A percentile compares a stretch with the other conserved stretches of the same genome.
These are phyloP conservation scores for Thaleichthys pacificus DNA, from an alignment of 2,797 vertebrate species.

Conservation along the genomic window DNA sequence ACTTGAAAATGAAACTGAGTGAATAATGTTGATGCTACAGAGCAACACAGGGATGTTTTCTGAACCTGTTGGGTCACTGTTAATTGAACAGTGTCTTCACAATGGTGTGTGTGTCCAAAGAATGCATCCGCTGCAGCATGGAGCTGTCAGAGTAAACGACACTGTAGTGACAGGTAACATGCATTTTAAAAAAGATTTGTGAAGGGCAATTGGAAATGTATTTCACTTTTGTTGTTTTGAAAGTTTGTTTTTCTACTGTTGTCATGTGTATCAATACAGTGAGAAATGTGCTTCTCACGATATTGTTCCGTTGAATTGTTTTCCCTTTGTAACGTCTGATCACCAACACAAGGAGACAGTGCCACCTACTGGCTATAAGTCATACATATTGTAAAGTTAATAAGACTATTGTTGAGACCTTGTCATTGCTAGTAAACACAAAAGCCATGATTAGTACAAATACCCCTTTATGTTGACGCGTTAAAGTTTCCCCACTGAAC, in stretches of 20 bases:
- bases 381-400: slow-evolving; percentile 27
- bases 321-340: slow-evolving; percentile 2
- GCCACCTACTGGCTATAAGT: slow-evolving; percentile 60
- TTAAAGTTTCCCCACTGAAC: neutral
- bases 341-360: slow-evolving; percentile 45
- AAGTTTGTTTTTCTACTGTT: neutral
- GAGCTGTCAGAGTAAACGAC: neutral
- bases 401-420: slow-evolving; percentile 31
- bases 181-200: neutral
- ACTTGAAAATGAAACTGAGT: neutral
- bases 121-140: neutral
- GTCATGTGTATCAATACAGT: neutral
- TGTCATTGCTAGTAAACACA: neutral
- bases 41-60: neutral
- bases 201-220: neutral
- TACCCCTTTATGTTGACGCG: neutral
- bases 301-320: neutral
- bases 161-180: neutral
- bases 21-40: neutral
- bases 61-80: neutral
- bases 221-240: neutral
- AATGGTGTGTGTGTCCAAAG: neutral
- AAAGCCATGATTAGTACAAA: neutral
- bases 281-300: neutral
- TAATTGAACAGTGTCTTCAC: neutral